A percentile compares a stretch with the other conserved stretches of the same genome.
These are phyloP conservation scores for Drosophila jambulina DNA, from an alignment of 1,140 invertebrate species.

Conservation along the genomic window DNA sequence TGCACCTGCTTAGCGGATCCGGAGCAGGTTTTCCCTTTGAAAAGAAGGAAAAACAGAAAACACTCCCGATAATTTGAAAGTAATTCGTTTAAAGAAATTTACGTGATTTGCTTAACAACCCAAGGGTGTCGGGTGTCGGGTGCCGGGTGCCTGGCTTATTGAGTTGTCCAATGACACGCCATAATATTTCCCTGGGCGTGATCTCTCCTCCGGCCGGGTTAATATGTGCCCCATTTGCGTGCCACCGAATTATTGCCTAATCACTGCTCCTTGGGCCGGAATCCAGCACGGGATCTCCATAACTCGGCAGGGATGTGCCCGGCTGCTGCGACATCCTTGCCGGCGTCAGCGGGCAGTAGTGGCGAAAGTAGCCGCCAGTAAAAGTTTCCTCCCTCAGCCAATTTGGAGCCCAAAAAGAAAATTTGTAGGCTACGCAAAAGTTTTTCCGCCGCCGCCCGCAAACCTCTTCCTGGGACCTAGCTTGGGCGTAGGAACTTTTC, in stretches of 20 bases:
- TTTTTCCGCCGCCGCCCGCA: conserved; percentile 36
- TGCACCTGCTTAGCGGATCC: conserved; percentile 15
- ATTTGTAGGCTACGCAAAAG: conserved; percentile 81
- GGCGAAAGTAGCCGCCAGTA: conserved; percentile 75
- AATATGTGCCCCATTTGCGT: conserved; percentile 44
- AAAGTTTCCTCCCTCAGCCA: conserved; percentile 74
- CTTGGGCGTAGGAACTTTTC: conserved; percentile 32
- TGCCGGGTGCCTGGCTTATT: conserved; percentile 45
- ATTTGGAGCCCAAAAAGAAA: conserved; percentile 76
- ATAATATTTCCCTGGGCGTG: conserved; percentile 53
- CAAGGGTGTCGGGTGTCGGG: conserved; percentile 15
- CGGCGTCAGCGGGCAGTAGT: background rate
- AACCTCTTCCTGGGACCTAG: conserved; percentile 4
- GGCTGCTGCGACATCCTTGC: conserved; percentile 13
- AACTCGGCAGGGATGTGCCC: background rate
- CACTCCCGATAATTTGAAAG: conserved; percentile 73
- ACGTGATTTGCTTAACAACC: conserved; percentile 78
- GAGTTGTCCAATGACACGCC: conserved; percentile 77
- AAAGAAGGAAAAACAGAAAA: background rate
- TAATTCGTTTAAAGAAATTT: conserved; percentile 78
- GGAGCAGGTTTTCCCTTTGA: background rate
- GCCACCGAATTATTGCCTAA: conserved; percentile 74
- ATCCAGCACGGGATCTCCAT: no score
- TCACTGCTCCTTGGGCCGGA: conserved; percentile 57
- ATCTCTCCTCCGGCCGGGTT: conserved; percentile 33